Evolutionary conservation across 2,113 vertebrate genomes (phyloP).

Genomic region (Psilopsiagon aurifrons): DNA sequence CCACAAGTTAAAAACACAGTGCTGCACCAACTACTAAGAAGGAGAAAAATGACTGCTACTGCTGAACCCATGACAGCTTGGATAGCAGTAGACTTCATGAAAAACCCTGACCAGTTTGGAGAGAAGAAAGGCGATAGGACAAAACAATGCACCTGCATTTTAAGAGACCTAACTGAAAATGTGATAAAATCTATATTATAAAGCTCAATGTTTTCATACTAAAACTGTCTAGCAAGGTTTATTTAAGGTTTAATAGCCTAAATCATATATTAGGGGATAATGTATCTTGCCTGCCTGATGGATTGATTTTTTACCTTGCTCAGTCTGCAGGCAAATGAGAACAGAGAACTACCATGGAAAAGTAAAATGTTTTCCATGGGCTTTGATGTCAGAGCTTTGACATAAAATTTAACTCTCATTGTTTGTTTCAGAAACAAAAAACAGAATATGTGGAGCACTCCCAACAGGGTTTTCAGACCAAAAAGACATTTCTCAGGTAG

Average conservation of each 20-base stretch:
- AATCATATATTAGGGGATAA: not conserved
- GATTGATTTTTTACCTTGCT: not conserved
- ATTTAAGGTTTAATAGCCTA: not conserved
- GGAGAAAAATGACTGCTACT: too few relatives aligned
- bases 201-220: slow-evolving; percentile 10
- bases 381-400: not conserved
- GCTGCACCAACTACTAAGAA: too few relatives aligned
- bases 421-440: not conserved
- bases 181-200: not conserved
- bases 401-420: not conserved
- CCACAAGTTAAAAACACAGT: too few relatives aligned
- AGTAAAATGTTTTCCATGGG: not conserved
- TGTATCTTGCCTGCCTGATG: not conserved
- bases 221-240: not conserved
- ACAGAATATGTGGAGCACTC: rapidly evolving
- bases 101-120: not conserved
- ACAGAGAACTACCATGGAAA: not conserved
- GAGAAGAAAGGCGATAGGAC: not conserved
- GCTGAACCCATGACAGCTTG: too few relatives aligned
- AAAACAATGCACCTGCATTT: not conserved
- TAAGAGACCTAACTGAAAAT: not conserved
- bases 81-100: not conserved
- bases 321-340: not conserved
- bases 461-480: rapidly evolving
- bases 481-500: not conserved